Evolutionary conservation across 2,888 invertebrate genomes (phyloP).

Genomic region (Chironomus riparius): DNA sequence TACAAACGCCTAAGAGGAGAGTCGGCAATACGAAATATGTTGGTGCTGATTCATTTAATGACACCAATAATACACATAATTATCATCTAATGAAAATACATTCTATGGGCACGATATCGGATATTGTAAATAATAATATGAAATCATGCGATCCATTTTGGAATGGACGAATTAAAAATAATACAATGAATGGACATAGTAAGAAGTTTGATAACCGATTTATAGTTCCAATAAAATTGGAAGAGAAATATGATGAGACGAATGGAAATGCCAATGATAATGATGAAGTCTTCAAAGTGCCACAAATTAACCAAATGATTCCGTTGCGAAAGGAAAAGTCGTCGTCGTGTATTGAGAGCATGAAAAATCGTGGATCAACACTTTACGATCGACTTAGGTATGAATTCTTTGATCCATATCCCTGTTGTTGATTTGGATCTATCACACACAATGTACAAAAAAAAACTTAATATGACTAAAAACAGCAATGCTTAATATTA

Average conservation of each 20-base stretch:
- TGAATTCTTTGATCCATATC: background rate
- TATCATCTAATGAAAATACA: conserved; percentile 37
- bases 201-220: conserved; percentile 3
- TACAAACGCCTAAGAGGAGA: conserved; percentile 12
- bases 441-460: background rate
- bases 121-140: conserved; percentile 33
- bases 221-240: background rate
- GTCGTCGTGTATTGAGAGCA: conserved; percentile 20
- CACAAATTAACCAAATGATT: background rate
- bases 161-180: background rate
- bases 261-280: conserved; percentile 7
- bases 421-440: background rate
- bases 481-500: background rate
- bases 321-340: conserved; percentile 26
- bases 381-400: conserved; percentile 23
- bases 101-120: conserved; percentile 42
- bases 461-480: background rate
- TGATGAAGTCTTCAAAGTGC: conserved; percentile 20
- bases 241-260: background rate
- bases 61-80: background rate
- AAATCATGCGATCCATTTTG: conserved; percentile 3
- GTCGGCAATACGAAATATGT: conserved; percentile 43
- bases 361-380: conserved; percentile 13
- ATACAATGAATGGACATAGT: background rate
- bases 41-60: conserved; percentile 36